These are phyloP conservation scores for Neomicropteryx cornuta DNA, from an alignment of 1,140 invertebrate genomes.

Conservation along the genomic window DNA sequence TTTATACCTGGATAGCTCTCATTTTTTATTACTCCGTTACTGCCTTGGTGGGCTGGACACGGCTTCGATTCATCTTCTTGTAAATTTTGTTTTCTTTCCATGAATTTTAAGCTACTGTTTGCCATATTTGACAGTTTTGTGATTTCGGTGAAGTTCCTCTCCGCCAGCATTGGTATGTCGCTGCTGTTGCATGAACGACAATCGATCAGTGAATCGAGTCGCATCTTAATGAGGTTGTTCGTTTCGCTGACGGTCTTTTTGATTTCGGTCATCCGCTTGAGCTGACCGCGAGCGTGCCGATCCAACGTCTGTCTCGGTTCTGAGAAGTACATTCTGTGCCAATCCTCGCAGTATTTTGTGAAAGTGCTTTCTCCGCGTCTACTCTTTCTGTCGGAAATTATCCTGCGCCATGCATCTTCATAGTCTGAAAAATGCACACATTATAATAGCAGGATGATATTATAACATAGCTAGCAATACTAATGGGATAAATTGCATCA, in stretches of 20 bases:
- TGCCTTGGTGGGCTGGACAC: too few species aligned
- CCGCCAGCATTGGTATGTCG: constrained; percentile 29
- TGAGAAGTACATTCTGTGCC: constrained; percentile 14
- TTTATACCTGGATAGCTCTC: constrained; percentile 24
- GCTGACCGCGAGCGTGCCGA: constrained; percentile 24
- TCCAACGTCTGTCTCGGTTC: constrained; percentile 13
- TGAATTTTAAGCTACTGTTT: constrained; percentile 31
- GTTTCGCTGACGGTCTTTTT: constrained; percentile 36
- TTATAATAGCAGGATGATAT: too few species aligned
- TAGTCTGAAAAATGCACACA: constrained; percentile 29
- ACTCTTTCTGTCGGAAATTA: constrained; percentile 27
- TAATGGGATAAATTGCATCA: too few species aligned
- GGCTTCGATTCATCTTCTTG: too few species aligned
- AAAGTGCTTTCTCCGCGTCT: constrained; percentile 15
- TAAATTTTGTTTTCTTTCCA: too few species aligned
- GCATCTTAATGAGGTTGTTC: constrained; percentile 34
- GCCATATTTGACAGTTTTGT: constrained; percentile 35
- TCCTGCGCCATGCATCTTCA: constrained; percentile 27
- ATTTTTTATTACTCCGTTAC: too few species aligned
- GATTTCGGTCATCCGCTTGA: constrained; percentile 31
- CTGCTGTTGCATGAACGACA: constrained; percentile 16
- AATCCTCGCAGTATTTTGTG: constrained; percentile 13
- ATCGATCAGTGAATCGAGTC: constrained; percentile 19
- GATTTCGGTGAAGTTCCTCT: constrained; percentile 35
- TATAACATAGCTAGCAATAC: too few species aligned